Evolutionary conservation across 1,140 invertebrate species (phyloP), one percentile per base, ranked within the genome.

Genomic region (Musca vetustissima): DNA sequence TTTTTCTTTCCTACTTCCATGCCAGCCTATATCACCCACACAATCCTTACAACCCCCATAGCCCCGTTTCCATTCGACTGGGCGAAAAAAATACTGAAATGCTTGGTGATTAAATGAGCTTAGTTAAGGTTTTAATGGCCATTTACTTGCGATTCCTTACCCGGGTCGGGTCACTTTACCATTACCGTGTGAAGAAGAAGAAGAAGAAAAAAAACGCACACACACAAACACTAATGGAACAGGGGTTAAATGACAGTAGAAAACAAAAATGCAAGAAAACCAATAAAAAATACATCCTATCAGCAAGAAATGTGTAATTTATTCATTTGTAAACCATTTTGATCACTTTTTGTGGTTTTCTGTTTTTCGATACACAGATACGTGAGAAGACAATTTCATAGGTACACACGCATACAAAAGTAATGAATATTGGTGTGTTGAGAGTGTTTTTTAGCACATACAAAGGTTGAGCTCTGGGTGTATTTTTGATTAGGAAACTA

Each of bases 121-220:
- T 48, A 64, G 47, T 64, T 48, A 64, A 43, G 15, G 61, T 64
- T 64, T 50, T 64, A 64, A 64, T 48, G 61, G 61, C 47, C 36
- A 14, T 64, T 48, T 64, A 43, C 21, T 48, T 64, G 28, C 28
- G 28, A 32, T 32, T 32, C 9, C 28, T 9, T 32, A 32, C 28
- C 28, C 28, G 9, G 28, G n/a, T n/a, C n/a, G n/a, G 9, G 28
- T 9, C 28, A 32, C 28, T 32, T 32, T 32, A 9, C 28, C 9
- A 9, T 32, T 32, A 9, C 9, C 28, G 28, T 32, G 28, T 4
- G 4, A 32, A 32, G 9, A 32, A 32, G 28, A n/a, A n/a, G 28
- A 3, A 32, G 9, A 32, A 32, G 28, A 32, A 32, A n/a, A n/a
- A n/a, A 32, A 32, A 32, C 28, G n/a, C n/a, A n/a, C n/a, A n/a